Base-by-base conservation (phyloP, 2,113 vertebrate genomes). In the Mirounga angustirostris region DNA sequence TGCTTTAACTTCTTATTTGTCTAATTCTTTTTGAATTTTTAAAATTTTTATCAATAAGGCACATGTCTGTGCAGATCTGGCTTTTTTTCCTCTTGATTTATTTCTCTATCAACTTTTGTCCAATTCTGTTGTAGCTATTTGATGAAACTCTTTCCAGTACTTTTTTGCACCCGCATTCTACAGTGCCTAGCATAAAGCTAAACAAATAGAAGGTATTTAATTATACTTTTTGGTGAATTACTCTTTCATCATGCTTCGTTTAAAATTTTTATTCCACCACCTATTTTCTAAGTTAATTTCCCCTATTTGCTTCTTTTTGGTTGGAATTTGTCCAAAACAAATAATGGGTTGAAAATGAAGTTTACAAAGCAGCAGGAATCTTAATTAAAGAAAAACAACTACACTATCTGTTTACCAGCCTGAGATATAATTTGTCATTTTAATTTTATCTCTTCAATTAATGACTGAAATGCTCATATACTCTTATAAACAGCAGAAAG, bases 251-350 rank as follows among this genome's bases (percentile, higher is more conserved):
- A 5, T 88, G 6, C n/a, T 52, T 93, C 0, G 43, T 91, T 93
- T 61, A 56, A 71, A 84, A 33, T 95, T 84, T 79, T n/a, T 91
- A 89, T 13, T 79, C 18, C 1, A 46, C 16, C 0, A 21, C 28
- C n/a, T 92, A 54, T 87, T 88, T 95, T 71, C 43, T 56, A 78
- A 81, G 30, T 89, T 71, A 84, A 84, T 79, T 95, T 92, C 21
- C 18, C 22, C 87, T 83, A 78, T 80, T 89, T 95, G 59, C 13
- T 71, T 85, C 11, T 76, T 94, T 96, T 74, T 61, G 1, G 6
- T 63, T 33, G 46, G 18, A 36, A 81, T 81, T 80, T 59, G 36
- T 26, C 43, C 18, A 36, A 89, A 85, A 86, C 22, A 65, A 71
- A 85, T 59, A 92, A 82, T 50, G 8, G 24, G 6, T 30, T 65